Conservation (phyloP, 1,140 invertebrate genomes). For the Holcopasites calliopsidis region DNA sequence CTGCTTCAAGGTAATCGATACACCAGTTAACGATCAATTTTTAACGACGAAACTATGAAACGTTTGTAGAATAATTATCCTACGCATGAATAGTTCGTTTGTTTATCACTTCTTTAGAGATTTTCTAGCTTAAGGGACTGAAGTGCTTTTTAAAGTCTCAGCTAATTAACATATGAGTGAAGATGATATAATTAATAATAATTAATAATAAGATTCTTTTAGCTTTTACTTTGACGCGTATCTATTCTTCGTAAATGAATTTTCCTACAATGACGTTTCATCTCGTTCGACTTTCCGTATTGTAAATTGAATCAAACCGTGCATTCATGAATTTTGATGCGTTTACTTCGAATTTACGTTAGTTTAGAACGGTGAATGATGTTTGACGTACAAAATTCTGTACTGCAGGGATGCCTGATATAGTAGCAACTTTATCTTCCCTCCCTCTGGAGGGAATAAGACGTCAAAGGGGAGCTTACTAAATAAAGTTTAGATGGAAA, state of each 20-base stretch:
- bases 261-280: too few relatives aligned
- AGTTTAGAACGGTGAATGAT: conserved; percentile 1
- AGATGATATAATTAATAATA: too few relatives aligned
- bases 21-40: not conserved
- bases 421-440: not conserved
- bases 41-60: too few relatives aligned
- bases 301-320: not conserved
- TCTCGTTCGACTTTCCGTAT: not conserved
- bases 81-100: too few relatives aligned
- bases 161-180: too few relatives aligned
- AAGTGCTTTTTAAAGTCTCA: too few relatives aligned
- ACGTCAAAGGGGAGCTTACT: not conserved
- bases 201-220: not conserved
- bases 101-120: too few relatives aligned
- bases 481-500: conserved; percentile 7
- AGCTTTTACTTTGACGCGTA: not conserved
- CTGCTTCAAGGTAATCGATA: not conserved
- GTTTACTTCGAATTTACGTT: not conserved
- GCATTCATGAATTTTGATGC: not conserved
- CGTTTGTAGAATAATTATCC: too few relatives aligned
- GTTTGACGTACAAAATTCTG: not conserved
- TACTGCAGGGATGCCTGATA: not conserved
- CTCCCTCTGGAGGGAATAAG: not conserved
- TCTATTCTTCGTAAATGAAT: not conserved
- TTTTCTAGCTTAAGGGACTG: too few relatives aligned